Base-by-base conservation (phyloP, 2,888 invertebrate species). In the Pogonocherus hispidulus region DNA sequence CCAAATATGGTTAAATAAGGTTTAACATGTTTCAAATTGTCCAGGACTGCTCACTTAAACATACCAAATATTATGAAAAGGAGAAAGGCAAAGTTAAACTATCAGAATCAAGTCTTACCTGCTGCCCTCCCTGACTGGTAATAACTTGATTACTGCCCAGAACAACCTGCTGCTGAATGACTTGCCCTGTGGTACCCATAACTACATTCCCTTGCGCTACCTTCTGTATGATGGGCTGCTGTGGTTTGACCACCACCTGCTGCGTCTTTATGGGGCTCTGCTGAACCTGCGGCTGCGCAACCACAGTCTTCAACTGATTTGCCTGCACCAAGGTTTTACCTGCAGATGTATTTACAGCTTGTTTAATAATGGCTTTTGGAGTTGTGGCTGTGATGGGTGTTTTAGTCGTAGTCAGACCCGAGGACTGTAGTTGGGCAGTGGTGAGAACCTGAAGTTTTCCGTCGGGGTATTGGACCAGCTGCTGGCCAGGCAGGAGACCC, bases 401-500 rank as follows among this genome's bases (percentile, higher is more conserved):
- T 79, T 80, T 63, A 83, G 87, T 77, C 84, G 82, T 71, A 83
- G 81, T 76, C 81, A 85, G 49, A 84, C 84, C 79, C 62, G 87
- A 84, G n/a, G 88, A 84, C 67, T 81, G 80, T 59, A 83, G 76
- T 80, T 91, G 91, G 5, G 89, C 89, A 8, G 91, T 89, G 83
- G 90, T 92, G 35, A 94, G 88, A 16, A 97, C 92, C 82, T 97
- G 97, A 20, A 97, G 86, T 83, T 96, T 95, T 0, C 98, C 98
- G 84, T 98, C 97, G 0, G 97, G 93, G 90, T 96, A 93, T 83
- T 97, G 95, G 47, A 97, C 92, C 64, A 98, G 87, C 82, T 97
- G 97, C 82, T 98, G 98, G 62, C 97, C 97, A 51, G 96, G 94
- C 84, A 95, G 89, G 6, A 98, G 88, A 0, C 98, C 98, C 69